phyloP scores from a whole-genome alignment of 2,113 vertebrate species.

The Rostratula benghalensis region DNA sequence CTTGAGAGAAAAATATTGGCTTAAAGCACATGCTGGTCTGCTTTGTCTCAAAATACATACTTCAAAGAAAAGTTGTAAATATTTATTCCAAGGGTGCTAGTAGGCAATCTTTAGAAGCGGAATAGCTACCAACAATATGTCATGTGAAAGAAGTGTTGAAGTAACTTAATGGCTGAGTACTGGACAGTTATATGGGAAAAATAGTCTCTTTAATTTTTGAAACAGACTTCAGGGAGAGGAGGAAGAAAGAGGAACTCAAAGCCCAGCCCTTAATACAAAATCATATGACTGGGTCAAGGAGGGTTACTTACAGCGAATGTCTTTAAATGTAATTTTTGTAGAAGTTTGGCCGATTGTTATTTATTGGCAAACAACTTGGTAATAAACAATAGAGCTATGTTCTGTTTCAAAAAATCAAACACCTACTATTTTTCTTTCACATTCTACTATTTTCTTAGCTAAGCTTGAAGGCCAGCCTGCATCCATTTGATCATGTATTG shows the following conservation, averaged over 20 bases:
- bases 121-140: constrained; percentile 26
- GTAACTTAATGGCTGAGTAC: not conserved
- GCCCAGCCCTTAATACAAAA: not conserved
- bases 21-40: not conserved
- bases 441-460: not conserved
- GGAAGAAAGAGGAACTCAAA: not conserved
- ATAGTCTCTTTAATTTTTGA: not conserved
- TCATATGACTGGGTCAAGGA: not conserved
- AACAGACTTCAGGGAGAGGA: not conserved
- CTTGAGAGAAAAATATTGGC: constrained; percentile 42
- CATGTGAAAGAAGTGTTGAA: not conserved
- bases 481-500: not conserved
- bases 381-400: not conserved
- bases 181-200: not conserved
- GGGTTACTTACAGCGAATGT: not conserved
- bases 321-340: not conserved
- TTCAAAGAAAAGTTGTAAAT: constrained; percentile 57
- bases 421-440: not conserved
- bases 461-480: not conserved
- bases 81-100: constrained; percentile 39
- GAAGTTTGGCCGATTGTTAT: not conserved
- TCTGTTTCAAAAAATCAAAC: not conserved
- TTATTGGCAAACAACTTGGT: not conserved
- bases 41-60: constrained; percentile 26
- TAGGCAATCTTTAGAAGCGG: not conserved